These are phyloP conservation scores for Hypsibius dujardini DNA, from an alignment of 1,140 invertebrate species.

Conservation along the genomic window DNA sequence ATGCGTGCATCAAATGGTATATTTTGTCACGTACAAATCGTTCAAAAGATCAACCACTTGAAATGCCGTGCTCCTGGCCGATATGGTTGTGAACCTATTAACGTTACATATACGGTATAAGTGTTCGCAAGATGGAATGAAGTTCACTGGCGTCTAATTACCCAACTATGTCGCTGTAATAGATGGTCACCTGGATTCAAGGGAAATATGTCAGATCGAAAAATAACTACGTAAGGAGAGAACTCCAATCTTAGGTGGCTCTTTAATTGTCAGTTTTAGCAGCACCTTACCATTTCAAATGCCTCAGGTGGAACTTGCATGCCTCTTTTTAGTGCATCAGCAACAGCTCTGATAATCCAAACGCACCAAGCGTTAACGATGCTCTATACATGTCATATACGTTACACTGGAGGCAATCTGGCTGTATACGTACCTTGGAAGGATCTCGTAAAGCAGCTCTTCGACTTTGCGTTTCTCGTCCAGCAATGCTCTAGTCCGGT, in stretches of 20 bases:
- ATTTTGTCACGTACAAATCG: slow-evolving; percentile 38
- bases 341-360: background rate
- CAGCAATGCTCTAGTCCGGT: slow-evolving; percentile 63
- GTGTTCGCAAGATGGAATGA: no score
- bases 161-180: slow-evolving; percentile 14
- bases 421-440: slow-evolving; percentile 36
- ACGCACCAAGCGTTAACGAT: background rate
- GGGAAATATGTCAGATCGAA: no score
- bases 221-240: no score
- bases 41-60: slow-evolving; percentile 14
- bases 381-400: background rate
- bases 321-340: slow-evolving; percentile 12
- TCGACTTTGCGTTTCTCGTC: slow-evolving; percentile 64
- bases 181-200: slow-evolving; percentile 7
- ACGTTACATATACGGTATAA: no score
- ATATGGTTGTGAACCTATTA: slow-evolving; percentile 8
- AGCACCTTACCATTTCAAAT: slow-evolving; percentile 8
- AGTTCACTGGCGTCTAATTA: no score
- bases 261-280: no score
- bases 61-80: slow-evolving; percentile 19
- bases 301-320: background rate
- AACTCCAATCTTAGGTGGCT: no score
- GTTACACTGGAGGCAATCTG: background rate
- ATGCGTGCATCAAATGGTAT: no score
- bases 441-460: slow-evolving; percentile 62